A percentile compares a stretch with the other conserved stretches of the same genome.
Conservation (phyloP, 2,113 vertebrate genomes). For the Scartelaos histophorus region DNA sequence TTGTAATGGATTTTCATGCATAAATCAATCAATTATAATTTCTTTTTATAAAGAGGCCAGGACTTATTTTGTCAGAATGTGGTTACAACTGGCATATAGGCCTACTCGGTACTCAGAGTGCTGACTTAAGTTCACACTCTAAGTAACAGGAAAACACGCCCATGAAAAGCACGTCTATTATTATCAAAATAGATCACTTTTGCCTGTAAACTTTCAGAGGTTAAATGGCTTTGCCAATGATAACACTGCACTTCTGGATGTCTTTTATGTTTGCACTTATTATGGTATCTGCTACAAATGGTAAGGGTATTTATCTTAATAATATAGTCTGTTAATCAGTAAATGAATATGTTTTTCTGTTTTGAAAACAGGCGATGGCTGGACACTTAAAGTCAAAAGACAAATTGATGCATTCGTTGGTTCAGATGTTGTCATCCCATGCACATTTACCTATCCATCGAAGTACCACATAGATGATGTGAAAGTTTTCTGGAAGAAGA, state of each 20-base stretch:
- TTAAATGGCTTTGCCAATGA: slow-evolving; percentile 24
- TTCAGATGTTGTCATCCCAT: slow-evolving; percentile 9
- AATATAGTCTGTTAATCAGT: background rate
- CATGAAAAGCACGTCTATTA: slow-evolving; percentile 25
- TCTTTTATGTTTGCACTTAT: slow-evolving; percentile 32
- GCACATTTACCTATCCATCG: background rate
- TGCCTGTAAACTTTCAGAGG: background rate
- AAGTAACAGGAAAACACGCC: slow-evolving; percentile 63
- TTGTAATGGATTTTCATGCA: too few relatives aligned
- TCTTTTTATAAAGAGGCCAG: too few relatives aligned
- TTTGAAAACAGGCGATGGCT: background rate
- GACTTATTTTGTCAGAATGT: too few relatives aligned
- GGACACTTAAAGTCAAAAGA: background rate
- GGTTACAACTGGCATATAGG: too few relatives aligned
- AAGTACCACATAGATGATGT: rapidly evolving
- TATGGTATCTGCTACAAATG: slow-evolving; percentile 24
- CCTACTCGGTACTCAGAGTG: background rate
- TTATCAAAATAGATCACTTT: background rate
- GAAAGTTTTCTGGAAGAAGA: slow-evolving; percentile 49
- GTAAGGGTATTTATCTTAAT: slow-evolving; percentile 28
- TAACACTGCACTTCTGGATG: slow-evolving; percentile 32
- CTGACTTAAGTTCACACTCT: slow-evolving; percentile 42
- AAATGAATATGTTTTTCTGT: slow-evolving; percentile 3
- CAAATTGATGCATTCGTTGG: rapidly evolving
- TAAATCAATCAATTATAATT: too few relatives aligned